Evolutionary conservation across 1,140 invertebrate genomes (phyloP).

Genomic region (Drosophila ambigua): DNA sequence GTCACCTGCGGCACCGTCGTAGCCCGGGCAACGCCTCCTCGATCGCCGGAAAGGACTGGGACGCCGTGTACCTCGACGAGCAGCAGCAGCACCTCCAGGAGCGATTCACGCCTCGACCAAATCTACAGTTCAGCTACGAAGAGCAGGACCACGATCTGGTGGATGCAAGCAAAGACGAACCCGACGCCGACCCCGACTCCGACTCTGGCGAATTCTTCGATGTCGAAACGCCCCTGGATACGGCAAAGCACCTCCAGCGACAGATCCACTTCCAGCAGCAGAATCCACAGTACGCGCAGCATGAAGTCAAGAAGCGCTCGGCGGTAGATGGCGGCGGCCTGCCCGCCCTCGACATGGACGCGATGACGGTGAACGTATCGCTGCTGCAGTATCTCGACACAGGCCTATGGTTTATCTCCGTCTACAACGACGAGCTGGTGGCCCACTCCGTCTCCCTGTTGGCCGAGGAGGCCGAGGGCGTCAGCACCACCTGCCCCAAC

Average conservation of each 20-base stretch:
- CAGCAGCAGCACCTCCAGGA: conserved; percentile 9
- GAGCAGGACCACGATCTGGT: conserved; percentile 33
- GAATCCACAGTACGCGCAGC: neutral
- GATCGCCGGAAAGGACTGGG: conserved; percentile 23
- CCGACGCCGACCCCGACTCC: conserved; percentile 18
- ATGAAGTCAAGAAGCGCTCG: conserved; percentile 61
- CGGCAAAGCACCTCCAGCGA: conserved; percentile 52
- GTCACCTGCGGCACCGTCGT: conserved; percentile 85
- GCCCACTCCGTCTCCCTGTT: conserved; percentile 92
- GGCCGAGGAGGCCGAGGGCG: conserved; percentile 92
- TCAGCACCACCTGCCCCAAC: conserved; percentile 95
- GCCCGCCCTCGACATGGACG: conserved; percentile 85
- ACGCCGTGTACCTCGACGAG: conserved; percentile 31
- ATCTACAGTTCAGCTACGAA: conserved; percentile 9
- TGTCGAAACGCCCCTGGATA: conserved; percentile 64
- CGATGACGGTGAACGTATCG: conserved; percentile 92
- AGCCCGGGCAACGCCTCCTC: conserved; percentile 37
- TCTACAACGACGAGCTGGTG: conserved; percentile 97
- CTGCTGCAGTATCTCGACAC: conserved; percentile 95
- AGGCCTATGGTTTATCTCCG: conserved; percentile 96
- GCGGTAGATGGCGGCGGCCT: conserved; percentile 64
- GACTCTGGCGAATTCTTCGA: conserved; percentile 62
- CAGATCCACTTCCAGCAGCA: conserved; percentile 11
- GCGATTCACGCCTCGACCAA: conserved; percentile 3
- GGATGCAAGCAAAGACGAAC: too few species aligned